Base-by-base conservation (phyloP, 2,797 vertebrate species). In the Macrochelys suwanniensis region DNA sequence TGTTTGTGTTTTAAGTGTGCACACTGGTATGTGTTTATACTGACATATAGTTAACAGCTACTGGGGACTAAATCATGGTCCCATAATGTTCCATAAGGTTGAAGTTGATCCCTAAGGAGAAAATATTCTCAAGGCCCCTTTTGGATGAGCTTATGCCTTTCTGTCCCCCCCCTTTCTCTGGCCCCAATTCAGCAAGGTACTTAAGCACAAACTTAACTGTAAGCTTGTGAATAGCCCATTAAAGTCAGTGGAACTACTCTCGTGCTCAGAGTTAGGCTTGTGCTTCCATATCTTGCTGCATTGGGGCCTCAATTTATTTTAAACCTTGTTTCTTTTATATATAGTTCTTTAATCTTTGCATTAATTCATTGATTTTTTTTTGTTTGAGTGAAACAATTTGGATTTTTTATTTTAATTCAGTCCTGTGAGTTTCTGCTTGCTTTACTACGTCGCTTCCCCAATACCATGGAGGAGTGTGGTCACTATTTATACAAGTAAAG, bases 331-430 rank as follows among this genome's bases (percentile, higher is more conserved):
- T n/a, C 61, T n/a, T 65, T 65, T 42, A 21, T 21, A 71, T 25
- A 4, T 71, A 37, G n/a, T 76, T 28, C 23, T 74, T 74, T 23
- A 47, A 42, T 76, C 42, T 76, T 76, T 4, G 5, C 23, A 47
- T 28, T 47, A 25, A 26, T 45, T 76, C 33, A 42, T 94, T 92
- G 92, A 88, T 42, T 82, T 89, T 86, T 45, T 80, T 85, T 84
- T 88, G 25, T 76, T 89, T 84, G 10, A 88, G 88, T 86, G 77
- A 93, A 89, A 94, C 25, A 3, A 19, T 54, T 90, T 81, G 82
- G 76, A 87, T 26, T 16, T 81, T 80, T 92, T 85, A 71, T 82
- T 95, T 86, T 33, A 94, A 61, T 61, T 31, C 3, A 87, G 31
- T 25, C 54, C 83, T 92, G 45, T 84, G 92, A 25, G 25, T 78